Base-by-base conservation (phyloP, 2,888 invertebrate species). In the Netelia melanura region DNA sequence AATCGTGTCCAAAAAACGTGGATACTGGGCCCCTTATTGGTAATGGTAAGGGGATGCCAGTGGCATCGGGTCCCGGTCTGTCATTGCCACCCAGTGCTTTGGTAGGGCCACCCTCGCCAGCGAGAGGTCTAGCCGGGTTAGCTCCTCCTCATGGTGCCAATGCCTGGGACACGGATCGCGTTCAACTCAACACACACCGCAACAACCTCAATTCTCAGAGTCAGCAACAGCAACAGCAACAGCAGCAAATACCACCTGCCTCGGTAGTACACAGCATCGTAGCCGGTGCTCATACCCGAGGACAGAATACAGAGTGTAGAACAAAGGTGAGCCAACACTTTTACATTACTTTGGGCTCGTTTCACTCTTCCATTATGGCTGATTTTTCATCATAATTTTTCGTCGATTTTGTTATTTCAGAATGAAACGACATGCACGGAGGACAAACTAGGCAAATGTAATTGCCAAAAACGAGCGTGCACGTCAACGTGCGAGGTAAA, bases 11-110 rank as follows among this genome's bases (percentile, higher is more conserved):
- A 98, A 98, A 98, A 98, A 98, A 98, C 98, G 98, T 97, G 97
- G 97, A 96, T 97, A 97, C 98, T 98, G 98, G 98, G 96, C 98
- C 98, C 97, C 98, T 97, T 98, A 97, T 97, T 98, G 98, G 98
- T 97, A 97, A 97, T 96, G 96, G 97, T 97, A 97, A 97, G 96
- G 95, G 95, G 94, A 93, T 93, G 93, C 93, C 93, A 93, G 93
- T 94, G 89, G 92, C 91, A 90, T 92, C 93, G 90, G 93, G 93
- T 92, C 93, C 93, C 93, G 93, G 93, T 93, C 93, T 93, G 93
- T 93, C 93, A 93, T 93, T 93, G 93, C 93, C 93, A 91, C 93
- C 93, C 93, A 93, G 93, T 91, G 93, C 93, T 91, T 92, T 93
- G 92, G 93, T 93, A 90, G 93, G 93, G 91, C 93, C 93, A 91